These are phyloP conservation scores for Thereva unica DNA, from an alignment of 2,888 invertebrate species.

Conservation along the genomic window DNA sequence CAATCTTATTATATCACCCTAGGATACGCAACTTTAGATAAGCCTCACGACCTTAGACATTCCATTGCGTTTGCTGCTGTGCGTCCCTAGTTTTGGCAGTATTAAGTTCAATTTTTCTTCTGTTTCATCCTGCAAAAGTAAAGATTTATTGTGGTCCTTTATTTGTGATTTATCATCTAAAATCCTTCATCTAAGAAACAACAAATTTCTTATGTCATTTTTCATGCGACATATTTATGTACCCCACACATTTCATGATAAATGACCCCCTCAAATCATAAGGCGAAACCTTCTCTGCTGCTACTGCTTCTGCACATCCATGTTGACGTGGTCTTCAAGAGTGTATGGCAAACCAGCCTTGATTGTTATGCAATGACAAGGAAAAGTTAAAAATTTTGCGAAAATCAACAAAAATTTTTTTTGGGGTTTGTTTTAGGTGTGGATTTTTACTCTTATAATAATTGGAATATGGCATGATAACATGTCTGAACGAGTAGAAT, in stretches of 20 bases:
- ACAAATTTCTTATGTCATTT: conserved; percentile 43
- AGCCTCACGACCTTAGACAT: conserved; percentile 28
- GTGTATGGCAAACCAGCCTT: no score
- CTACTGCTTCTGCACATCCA: background rate
- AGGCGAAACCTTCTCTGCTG: no score
- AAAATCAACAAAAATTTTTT: no score
- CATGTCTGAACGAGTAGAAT: no score
- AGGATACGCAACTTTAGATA: conserved; percentile 32
- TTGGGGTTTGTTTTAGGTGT: no score
- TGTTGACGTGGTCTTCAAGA: conserved; percentile 11
- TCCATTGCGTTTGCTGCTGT: conserved; percentile 11
- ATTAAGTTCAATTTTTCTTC: conserved; percentile 28
- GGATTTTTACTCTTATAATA: no score
- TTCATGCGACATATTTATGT: conserved; percentile 42
- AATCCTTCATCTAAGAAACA: conserved; percentile 43
- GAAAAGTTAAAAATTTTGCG: no score
- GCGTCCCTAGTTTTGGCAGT: conserved; percentile 3
- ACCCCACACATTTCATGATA: conserved; percentile 41
- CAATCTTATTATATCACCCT: background rate
- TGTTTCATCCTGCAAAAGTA: conserved; percentile 23
- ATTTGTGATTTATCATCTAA: conserved; percentile 43
- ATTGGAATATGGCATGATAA: no score
- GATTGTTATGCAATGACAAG: no score
- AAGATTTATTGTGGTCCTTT: conserved; percentile 43
- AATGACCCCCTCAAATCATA: conserved; percentile 23